Percentiles rank a stretch among this genome's conserved stretches.
Evolutionary conservation across 2,797 vertebrate genomes (phyloP).

Genomic region (Pagetopsis macropterus): DNA sequence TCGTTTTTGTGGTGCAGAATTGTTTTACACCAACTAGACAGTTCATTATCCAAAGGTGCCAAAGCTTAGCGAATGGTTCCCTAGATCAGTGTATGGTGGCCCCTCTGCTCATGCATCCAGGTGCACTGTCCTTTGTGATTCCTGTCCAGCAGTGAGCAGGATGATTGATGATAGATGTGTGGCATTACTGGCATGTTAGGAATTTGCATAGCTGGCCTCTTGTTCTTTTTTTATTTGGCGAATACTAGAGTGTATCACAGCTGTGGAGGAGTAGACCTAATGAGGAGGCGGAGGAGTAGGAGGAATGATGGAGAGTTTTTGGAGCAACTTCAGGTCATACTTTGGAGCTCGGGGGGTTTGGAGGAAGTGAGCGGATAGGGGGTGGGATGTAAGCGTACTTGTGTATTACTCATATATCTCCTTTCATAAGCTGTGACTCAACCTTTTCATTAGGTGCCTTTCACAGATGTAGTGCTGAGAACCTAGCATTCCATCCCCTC

Average conservation of each 20-base stretch:
- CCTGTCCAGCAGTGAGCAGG: constrained; percentile 22
- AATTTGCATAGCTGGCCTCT: constrained; percentile 46
- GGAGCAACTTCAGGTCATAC: constrained; percentile 11
- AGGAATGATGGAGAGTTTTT: constrained; percentile 28
- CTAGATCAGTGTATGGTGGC: constrained; percentile 33
- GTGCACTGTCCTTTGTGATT: constrained; percentile 46
- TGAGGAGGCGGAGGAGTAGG: constrained; percentile 2
- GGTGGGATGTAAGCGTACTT: constrained; percentile 22
- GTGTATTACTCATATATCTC: constrained; percentile 14
- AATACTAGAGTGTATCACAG: constrained; percentile 29
- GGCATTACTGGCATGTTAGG: constrained; percentile 51
- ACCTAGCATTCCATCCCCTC: background rate
- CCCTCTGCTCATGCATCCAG: constrained; percentile 30
- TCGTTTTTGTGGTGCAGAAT: constrained; percentile 26
- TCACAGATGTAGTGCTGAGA: background rate
- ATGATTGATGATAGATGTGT: constrained; percentile 49
- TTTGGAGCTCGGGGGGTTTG: constrained; percentile 21
- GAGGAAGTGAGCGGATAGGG: constrained; percentile 9
- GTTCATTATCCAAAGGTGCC: constrained; percentile 30
- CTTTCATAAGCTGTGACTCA: constrained; percentile 19
- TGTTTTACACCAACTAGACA: constrained; percentile 21
- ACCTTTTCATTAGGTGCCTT: constrained; percentile 29
- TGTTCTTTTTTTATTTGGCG: background rate
- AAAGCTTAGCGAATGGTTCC: constrained; percentile 21
- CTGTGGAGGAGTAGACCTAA: constrained; percentile 34